These are phyloP conservation scores for Danaus chrysippus DNA, from an alignment of 2,888 invertebrate genomes.

Conservation along the genomic window DNA sequence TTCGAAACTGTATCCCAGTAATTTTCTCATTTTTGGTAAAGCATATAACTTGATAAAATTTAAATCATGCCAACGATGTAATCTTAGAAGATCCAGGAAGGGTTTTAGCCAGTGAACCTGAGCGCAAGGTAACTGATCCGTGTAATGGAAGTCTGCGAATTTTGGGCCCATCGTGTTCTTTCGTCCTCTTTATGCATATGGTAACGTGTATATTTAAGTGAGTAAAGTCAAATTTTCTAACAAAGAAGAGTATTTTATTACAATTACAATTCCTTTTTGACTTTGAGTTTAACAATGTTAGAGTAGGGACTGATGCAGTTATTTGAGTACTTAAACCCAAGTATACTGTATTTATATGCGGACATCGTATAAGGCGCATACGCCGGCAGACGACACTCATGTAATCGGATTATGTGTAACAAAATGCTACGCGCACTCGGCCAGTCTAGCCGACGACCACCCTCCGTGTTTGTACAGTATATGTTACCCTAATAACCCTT, in stretches of 20 bases:
- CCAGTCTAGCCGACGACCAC: constrained; percentile 32
- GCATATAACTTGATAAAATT: constrained; percentile 44
- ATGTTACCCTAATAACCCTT: constrained; percentile 41
- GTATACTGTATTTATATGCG: constrained; percentile 58
- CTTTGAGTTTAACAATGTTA: constrained; percentile 7
- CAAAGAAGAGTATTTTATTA: constrained; percentile 17
- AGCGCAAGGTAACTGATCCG: constrained; percentile 63
- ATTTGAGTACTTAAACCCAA: constrained; percentile 23
- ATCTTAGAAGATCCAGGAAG: constrained; percentile 54
- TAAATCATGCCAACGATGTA: constrained; percentile 50
- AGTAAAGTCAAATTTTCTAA: constrained; percentile 32
- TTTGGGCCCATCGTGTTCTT: constrained; percentile 41
- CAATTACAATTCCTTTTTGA: background rate
- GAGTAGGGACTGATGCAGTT: constrained; percentile 3
- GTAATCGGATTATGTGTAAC: constrained; percentile 75
- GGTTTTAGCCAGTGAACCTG: constrained; percentile 60
- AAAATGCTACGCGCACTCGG: constrained; percentile 64
- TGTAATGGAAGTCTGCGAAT: constrained; percentile 68
- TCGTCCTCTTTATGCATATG: constrained; percentile 47
- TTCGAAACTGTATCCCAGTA: constrained; percentile 7
- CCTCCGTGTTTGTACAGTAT: constrained; percentile 46
- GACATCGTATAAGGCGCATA: constrained; percentile 56
- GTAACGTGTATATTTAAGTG: constrained; percentile 35
- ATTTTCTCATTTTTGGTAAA: constrained; percentile 31
- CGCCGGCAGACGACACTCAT: constrained; percentile 58